These are phyloP conservation scores for Edolisoma coerulescens DNA, from an alignment of 2,113 vertebrate species.

Conservation along the genomic window DNA sequence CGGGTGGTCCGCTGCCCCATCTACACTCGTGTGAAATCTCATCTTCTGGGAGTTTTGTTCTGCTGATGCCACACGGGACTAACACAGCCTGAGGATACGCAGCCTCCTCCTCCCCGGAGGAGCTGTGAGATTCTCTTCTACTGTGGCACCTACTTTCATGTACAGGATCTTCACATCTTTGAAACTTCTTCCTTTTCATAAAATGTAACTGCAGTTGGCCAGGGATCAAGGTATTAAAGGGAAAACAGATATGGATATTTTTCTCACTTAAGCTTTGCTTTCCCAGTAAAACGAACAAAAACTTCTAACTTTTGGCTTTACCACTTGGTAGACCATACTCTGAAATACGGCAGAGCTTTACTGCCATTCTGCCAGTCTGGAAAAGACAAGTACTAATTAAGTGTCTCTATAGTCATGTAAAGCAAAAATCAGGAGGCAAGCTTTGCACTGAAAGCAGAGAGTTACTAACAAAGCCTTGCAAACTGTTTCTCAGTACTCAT, in stretches of 20 bases:
- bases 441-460: neutral
- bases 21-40: neutral
- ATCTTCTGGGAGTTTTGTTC: neutral
- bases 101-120: neutral
- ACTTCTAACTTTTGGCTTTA: neutral
- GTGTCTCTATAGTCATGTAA: accelerated
- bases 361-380: neutral
- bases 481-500: neutral
- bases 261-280: neutral
- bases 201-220: neutral
- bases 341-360: neutral
- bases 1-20: accelerated
- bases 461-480: neutral
- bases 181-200: neutral
- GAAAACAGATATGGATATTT: neutral
- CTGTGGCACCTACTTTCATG: neutral
- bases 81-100: neutral
- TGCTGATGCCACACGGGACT: neutral
- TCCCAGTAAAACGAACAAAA: neutral
- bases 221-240: neutral
- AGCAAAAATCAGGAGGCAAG: neutral
- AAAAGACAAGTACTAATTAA: neutral
- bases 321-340: neutral
- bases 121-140: neutral
- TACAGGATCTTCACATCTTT: neutral